Evolutionary conservation across 2,797 vertebrate genomes (phyloP), one percentile per base, ranked within the genome.

Genomic region (Miichthys miiuy): DNA sequence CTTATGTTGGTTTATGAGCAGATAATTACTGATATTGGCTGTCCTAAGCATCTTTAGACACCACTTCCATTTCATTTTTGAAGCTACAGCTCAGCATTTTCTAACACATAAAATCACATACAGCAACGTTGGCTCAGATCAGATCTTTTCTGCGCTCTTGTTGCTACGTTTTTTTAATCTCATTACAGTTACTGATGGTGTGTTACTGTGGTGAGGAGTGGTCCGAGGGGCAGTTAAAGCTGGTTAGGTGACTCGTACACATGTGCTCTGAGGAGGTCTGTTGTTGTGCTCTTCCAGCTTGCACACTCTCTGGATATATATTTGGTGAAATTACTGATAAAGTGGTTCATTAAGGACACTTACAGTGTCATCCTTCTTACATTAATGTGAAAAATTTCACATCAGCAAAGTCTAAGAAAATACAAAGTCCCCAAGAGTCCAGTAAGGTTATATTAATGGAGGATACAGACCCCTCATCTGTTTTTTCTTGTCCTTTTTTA

Each of bases 331-430:
- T 73, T 23, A 71, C 76, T 48, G 58, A 82, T 76, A 63, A 80
- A 86, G 77, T 76, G 66, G 44, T 56, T 84, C 81, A 79, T 86
- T 82, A 68, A 80, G 66, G 68, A 76, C 65, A 54, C 75, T 81
- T 48, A 66, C 48, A 12, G 66, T 48, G 57, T 18, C 72, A 65
- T 71, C 9, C 10, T 66, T 75, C 30, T 68, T 41, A 61, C 48
- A 61, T 62, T 80, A 67, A 75, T 25, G 25, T 75, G 73, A 80
- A 44, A 52, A 16, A 65, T 75, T 60, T 70, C 56, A 77, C 46
- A 25, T 65, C 67, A 55, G 55, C 16, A 52, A 44, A 69, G 62
- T 68, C 9, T 54, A 55, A 50, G 38, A 66, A 71, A 68, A 75
- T 14, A 46, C 52, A 68, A 71, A 79, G 55, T 80, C 72, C 58